phyloP scores from a whole-genome alignment of 2,888 invertebrate species.

The Diarsia mendica region DNA sequence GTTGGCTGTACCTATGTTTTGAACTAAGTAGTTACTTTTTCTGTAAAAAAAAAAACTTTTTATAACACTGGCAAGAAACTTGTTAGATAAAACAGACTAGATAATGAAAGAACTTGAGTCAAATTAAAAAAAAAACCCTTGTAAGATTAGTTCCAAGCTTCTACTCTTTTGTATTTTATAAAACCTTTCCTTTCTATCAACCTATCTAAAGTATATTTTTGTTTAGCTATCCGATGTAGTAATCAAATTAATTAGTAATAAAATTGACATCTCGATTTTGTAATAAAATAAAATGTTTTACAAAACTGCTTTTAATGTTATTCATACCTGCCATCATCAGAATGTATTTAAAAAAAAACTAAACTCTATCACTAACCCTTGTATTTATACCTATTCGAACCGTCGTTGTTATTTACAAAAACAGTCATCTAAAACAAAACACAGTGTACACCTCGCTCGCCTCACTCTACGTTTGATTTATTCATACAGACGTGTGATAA shows the following conservation, averaged over 20 bases:
- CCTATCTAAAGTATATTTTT: neutral
- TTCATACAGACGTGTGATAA: constrained; percentile 73
- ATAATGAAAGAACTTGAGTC: constrained; percentile 15
- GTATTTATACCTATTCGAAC: no score
- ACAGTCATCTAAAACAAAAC: constrained; percentile 27
- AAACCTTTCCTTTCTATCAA: neutral
- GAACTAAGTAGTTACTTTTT: neutral
- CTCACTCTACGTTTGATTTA: constrained; percentile 72
- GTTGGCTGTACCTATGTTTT: neutral
- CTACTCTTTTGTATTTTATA: neutral
- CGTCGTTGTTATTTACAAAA: constrained; percentile 33
- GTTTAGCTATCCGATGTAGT: neutral
- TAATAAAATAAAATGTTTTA: no score
- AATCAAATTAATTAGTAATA: neutral
- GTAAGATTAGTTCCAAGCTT: constrained; percentile 16
- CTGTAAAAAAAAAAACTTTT: neutral
- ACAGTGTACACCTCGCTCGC: constrained; percentile 36
- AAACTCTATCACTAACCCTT: no score
- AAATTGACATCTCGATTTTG: neutral
- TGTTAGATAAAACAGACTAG: constrained; percentile 7
- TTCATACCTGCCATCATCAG: no score
- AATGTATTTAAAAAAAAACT: no score
- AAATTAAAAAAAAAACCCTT: constrained; percentile 22
- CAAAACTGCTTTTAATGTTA: no score
- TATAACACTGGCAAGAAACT: neutral